A percentile compares a stretch with the other conserved stretches of the same genome.
phyloP scores from a whole-genome alignment of 2,888 invertebrate genomes.

The Shargacucullia verbasci region DNA sequence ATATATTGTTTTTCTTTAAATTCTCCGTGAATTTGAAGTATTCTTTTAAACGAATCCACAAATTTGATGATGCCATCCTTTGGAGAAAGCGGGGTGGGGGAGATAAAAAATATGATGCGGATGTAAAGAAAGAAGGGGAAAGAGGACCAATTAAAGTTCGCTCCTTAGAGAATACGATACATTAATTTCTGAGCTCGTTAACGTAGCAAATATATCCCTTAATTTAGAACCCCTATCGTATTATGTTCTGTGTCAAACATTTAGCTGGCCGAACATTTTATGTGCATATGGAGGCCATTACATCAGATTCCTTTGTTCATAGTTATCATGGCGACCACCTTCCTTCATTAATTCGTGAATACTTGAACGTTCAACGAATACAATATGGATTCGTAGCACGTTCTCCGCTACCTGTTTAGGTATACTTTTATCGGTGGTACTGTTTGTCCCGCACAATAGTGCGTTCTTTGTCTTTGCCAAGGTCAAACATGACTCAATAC shows the following conservation, averaged over 20 bases:
- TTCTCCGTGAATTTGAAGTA: no score
- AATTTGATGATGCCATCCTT: no score
- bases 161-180: no score
- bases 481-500: constrained; percentile 69
- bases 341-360: constrained; percentile 70
- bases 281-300: constrained; percentile 4
- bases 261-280: neutral
- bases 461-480: constrained; percentile 85
- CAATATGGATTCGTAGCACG: constrained; percentile 73
- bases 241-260: neutral
- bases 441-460: constrained; percentile 72
- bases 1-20: no score
- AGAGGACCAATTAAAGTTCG: no score
- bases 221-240: neutral
- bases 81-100: no score
- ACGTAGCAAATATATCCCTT: neutral
- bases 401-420: constrained; percentile 70
- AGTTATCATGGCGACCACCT: constrained; percentile 37
- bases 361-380: constrained; percentile 58
- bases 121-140: no score
- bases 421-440: constrained; percentile 79
- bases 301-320: constrained; percentile 31
- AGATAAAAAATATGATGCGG: no score
- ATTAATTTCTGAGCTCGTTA: no score
- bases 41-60: no score